Percentiles rank a stretch among this genome's conserved stretches.
These are phyloP conservation scores for Pterois miles DNA, from an alignment of 2,797 vertebrate species.

Conservation along the genomic window DNA sequence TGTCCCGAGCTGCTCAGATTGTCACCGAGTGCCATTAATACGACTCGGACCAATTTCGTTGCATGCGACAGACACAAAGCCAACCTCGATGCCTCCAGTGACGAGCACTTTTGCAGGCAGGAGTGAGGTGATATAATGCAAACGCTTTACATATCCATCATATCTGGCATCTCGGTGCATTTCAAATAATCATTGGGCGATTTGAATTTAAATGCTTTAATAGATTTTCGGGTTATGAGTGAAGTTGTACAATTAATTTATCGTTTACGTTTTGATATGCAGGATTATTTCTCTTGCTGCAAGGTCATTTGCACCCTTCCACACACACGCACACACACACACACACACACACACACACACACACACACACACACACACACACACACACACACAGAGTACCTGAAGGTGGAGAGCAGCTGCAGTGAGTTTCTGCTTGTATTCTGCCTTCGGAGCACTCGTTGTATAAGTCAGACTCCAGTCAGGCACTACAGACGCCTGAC, in stretches of 20 bases:
- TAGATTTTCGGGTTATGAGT: slow-evolving; percentile 49
- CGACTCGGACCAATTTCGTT: slow-evolving; percentile 65
- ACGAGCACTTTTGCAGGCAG: slow-evolving; percentile 29
- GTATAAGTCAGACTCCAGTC: slow-evolving; percentile 54
- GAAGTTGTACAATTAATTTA: slow-evolving; percentile 44
- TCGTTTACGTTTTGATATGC: slow-evolving; percentile 47
- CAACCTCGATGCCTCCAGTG: slow-evolving; percentile 25
- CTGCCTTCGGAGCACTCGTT: slow-evolving; percentile 56
- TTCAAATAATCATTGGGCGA: slow-evolving; percentile 50
- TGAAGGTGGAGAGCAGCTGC: slow-evolving; percentile 71
- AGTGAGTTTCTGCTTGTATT: slow-evolving; percentile 33
- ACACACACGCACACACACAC: background rate
- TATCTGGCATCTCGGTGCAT: slow-evolving; percentile 18
- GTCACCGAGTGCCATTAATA: slow-evolving; percentile 63
- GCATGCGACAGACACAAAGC: slow-evolving; percentile 63
- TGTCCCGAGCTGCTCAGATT: slow-evolving; percentile 57
- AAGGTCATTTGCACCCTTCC: slow-evolving; percentile 55
- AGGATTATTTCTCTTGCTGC: slow-evolving; percentile 57
- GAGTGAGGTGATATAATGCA: slow-evolving; percentile 25
- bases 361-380: slow-evolving; percentile 24
- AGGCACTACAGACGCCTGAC: slow-evolving; percentile 53
- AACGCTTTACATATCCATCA: slow-evolving; percentile 47
- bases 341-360: slow-evolving; percentile 24
- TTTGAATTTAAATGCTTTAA: slow-evolving; percentile 49
- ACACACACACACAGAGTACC: slow-evolving; percentile 28